Base-by-base conservation (phyloP, 1,140 invertebrate species). In the Megalopta genalis region DNA sequence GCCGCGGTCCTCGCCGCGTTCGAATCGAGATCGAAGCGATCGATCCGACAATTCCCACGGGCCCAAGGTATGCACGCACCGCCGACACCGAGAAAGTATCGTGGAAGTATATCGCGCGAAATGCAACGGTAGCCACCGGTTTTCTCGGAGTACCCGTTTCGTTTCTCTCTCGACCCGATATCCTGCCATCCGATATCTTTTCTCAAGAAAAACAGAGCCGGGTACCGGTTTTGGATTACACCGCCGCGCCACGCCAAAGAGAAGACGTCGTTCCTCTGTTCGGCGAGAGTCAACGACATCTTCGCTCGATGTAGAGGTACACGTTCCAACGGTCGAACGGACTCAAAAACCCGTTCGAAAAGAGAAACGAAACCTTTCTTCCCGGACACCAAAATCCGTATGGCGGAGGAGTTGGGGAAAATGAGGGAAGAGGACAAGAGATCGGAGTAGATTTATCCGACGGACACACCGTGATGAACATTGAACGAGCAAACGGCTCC, bases 151-250 rank as follows among this genome's bases (percentile, higher is more conserved):
- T 83, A 69, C 81, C 52, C 64, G 39, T 82, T 63, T 76, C 82
- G 67, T 72, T 75, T 80, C 66, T 66, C 42, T 62, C 82, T 46
- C 10, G 59, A 74, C 60, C 23, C 49, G 67, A 67, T 79, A 78
- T 71, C 57, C 32, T 59, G 83, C 77, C 59, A 85, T 71, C 67
- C 77, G 64, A 80, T 84, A 83, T 85, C 77, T 64, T 18, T 49
- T 12, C 37, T 23, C 49, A 65, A 78, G 76, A 78, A 78, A 78
- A 78, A 72, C 60, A 72, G 76, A 78, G 54, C 46, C 60, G 37
- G 76, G 37, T 78, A 72, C 69, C 46, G 76, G 76, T 78, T 77
- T 78, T 65, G 25, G 25, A 42, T 72, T 72, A 72, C 69, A 46
- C 63, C 54, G 63, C 60, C 64, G 37, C 9, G 42, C 42, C 12